A percentile compares a stretch with the other conserved stretches of the same genome.
These are phyloP conservation scores for Microcebus ravelobensis DNA, from an alignment of 2,113 vertebrate species.

Conservation along the genomic window DNA sequence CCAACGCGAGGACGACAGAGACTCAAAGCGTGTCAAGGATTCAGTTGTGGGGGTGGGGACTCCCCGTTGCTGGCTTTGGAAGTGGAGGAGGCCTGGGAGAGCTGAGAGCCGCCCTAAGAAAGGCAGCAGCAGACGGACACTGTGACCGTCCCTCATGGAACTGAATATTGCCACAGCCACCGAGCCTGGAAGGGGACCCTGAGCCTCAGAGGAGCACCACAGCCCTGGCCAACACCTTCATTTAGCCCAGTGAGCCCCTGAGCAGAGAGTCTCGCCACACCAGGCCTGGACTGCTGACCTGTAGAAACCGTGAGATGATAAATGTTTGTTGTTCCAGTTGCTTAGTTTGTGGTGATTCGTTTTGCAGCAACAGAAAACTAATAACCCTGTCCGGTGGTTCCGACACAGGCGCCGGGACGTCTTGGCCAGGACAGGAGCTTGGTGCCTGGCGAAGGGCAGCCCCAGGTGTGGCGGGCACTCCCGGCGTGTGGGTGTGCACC, in stretches of 20 bases:
- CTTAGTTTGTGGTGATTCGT: neutral
- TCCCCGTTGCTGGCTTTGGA: neutral
- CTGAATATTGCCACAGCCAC: neutral
- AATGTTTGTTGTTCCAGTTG: neutral
- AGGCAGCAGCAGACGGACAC: neutral
- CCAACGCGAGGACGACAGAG: neutral
- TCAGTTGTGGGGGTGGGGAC: neutral
- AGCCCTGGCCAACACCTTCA: fast-evolving
- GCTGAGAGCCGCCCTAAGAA: neutral
- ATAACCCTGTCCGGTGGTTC: neutral
- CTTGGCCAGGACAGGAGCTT: neutral
- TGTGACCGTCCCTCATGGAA: neutral
- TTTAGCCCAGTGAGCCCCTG: neutral
- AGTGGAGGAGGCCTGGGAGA: neutral
- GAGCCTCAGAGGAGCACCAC: neutral
- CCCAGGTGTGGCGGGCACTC: neutral
- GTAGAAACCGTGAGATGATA: neutral
- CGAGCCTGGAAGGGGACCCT: neutral
- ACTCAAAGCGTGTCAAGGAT: neutral
- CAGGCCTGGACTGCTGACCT: fast-evolving
- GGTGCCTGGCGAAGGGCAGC: neutral
- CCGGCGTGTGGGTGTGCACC: neutral
- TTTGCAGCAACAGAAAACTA: neutral
- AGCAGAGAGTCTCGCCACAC: neutral
- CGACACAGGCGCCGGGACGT: neutral